These are phyloP conservation scores for Larimichthys polyactis DNA, from an alignment of 2,113 vertebrate species.

Conservation along the genomic window DNA sequence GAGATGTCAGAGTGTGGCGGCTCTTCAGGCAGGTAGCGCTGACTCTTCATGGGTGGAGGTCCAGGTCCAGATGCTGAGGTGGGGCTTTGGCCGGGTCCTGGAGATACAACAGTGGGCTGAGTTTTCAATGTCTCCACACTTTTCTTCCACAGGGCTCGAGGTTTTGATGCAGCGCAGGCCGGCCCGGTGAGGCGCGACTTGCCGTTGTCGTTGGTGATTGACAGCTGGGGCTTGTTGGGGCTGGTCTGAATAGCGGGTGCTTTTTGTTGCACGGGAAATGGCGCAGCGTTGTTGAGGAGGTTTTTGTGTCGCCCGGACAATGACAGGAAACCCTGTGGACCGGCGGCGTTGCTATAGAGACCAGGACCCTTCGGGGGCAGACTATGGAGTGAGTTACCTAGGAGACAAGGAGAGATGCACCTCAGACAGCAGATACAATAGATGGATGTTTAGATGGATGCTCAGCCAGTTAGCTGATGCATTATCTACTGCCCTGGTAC, in stretches of 20 bases:
- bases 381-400: slow-evolving; percentile 82
- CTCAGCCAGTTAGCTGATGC: slow-evolving; percentile 42
- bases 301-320: slow-evolving; percentile 90
- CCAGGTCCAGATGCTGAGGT: slow-evolving; percentile 72
- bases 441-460: slow-evolving; percentile 56
- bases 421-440: slow-evolving; percentile 69
- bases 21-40: slow-evolving; percentile 94
- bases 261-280: slow-evolving; percentile 87
- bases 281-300: slow-evolving; percentile 93
- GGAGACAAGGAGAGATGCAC: slow-evolving; percentile 76
- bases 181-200: slow-evolving; percentile 79
- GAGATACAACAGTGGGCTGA: slow-evolving; percentile 80
- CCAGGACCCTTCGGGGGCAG: slow-evolving; percentile 81
- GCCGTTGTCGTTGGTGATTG: slow-evolving; percentile 88
- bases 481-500: slow-evolving; percentile 43
- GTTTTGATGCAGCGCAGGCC: slow-evolving; percentile 83
- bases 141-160: slow-evolving; percentile 95
- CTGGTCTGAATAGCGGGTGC: slow-evolving; percentile 82
- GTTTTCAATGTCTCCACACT: slow-evolving; percentile 94
- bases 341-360: slow-evolving; percentile 91
- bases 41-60: slow-evolving; percentile 88
- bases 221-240: slow-evolving; percentile 92
- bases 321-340: slow-evolving; percentile 89
- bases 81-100: slow-evolving; percentile 67
- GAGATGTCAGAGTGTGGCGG: slow-evolving; percentile 93